Evolutionary conservation across 2,888 invertebrate genomes (phyloP), one percentile per base, ranked within the genome.

Genomic region (Cantharis flavilabris): DNA sequence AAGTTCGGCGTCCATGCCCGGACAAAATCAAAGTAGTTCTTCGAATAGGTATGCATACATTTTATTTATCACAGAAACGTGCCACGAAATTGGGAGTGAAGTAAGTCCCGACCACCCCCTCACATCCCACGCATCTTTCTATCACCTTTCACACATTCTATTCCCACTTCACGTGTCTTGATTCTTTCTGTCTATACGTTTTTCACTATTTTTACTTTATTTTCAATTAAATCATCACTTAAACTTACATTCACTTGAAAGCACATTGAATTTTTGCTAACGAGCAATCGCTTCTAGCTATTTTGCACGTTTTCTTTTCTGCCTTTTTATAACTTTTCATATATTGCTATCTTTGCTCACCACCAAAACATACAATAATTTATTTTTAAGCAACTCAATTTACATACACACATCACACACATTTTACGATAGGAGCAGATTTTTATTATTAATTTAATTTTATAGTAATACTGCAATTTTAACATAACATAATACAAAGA

Each of bases 41-140:
- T 83, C 87, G 14, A 87, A 86, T 82, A 89, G 88, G 89, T 88
- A 83, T 73, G 82, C 33, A 11, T 26, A 3, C 14, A 33, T 33
- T 20, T 70, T 70, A 30, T 30, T 30, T 26, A 33, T 16, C 67
- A 72, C 28, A 18, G 18, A 11, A 62, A 73, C 74, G 73, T 70
- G 96, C 96, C 89, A 96, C 95, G 90, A 96, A 96, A 91, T 94
- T 96, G 89, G 96, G 96, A 93, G 96, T 97, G 91, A 96, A 96
- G 96, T 96, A 96, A 96, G 96, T 96, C 89, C 89, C 89, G 82
- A 81, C 83, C 80, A 78, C 86, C 86, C 86, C 85, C 85, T 81
- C 81, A 81, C 83, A 81, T 79, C 80, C 78, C 77, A 73, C 76
- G 80, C 78, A 76, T 76, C 74, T 72, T 78, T 80, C 76, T 63